Evolutionary conservation across 2,888 invertebrate species (phyloP).

Genomic region (Clitarchus hookeri): DNA sequence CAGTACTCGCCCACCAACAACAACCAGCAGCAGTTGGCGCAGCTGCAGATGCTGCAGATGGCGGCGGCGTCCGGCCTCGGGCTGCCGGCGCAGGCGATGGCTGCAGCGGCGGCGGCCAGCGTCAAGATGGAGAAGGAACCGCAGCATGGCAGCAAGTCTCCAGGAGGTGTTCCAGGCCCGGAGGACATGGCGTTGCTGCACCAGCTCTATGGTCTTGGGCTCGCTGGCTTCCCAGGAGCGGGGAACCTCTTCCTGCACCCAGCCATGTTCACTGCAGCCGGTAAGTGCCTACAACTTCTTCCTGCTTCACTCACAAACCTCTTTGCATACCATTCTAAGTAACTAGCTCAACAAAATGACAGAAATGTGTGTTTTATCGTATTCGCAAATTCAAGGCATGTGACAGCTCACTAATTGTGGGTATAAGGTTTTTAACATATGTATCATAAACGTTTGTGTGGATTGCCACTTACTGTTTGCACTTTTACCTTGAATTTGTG

Average conservation of each 20-base stretch:
- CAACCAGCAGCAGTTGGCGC: constrained; percentile 56
- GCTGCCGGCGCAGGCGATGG: constrained; percentile 48
- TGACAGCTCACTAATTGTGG: too few species aligned
- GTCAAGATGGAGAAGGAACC: constrained; percentile 43
- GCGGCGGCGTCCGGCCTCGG: constrained; percentile 50
- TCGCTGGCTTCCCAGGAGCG: constrained; percentile 53
- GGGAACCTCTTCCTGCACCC: constrained; percentile 61
- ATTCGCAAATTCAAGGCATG: too few species aligned
- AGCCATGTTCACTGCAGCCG: constrained; percentile 61
- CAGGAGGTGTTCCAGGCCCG: constrained; percentile 44
- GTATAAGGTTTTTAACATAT: too few species aligned
- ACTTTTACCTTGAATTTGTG: too few species aligned
- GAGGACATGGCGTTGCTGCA: constrained; percentile 63
- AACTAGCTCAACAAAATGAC: too few species aligned
- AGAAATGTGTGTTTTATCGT: too few species aligned
- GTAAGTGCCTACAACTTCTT: constrained; percentile 53
- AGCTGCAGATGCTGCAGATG: constrained; percentile 56
- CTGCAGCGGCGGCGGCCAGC: constrained; percentile 47
- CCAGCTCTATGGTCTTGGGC: constrained; percentile 59
- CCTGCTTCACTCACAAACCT: neutral
- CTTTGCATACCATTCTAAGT: neutral
- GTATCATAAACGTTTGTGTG: too few species aligned
- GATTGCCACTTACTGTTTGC: too few species aligned
- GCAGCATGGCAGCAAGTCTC: constrained; percentile 47
- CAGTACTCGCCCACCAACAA: constrained; percentile 28